Evolutionary conservation across 2,113 vertebrate species (phyloP).

Genomic region (Paradoxurus hermaphroditus): DNA sequence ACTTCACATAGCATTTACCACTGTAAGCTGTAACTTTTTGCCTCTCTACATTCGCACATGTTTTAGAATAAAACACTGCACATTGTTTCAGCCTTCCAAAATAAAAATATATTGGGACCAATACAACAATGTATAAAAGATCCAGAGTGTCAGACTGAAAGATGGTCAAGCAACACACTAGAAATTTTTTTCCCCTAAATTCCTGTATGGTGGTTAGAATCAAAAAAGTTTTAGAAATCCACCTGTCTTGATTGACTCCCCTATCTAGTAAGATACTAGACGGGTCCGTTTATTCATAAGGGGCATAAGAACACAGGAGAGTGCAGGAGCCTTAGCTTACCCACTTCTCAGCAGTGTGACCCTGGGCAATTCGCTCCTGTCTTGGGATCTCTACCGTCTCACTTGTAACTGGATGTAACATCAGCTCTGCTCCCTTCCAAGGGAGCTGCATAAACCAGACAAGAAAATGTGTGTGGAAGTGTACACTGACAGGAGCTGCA

Average conservation of each 20-base stretch:
- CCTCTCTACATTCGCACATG: background rate
- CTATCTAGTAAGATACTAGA: background rate
- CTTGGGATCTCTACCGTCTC: background rate
- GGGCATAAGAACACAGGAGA: background rate
- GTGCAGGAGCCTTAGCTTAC: background rate
- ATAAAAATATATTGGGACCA: background rate
- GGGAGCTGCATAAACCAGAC: background rate
- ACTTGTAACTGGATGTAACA: background rate
- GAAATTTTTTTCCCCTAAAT: background rate
- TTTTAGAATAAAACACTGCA: background rate
- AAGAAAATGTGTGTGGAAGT: background rate
- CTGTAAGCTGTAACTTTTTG: background rate
- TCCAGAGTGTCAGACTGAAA: background rate
- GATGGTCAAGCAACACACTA: background rate
- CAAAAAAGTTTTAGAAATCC: background rate
- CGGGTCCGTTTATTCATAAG: background rate
- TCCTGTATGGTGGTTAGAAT: background rate
- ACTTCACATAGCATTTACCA: background rate
- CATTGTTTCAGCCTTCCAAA: background rate
- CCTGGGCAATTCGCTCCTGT: background rate
- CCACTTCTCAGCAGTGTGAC: background rate
- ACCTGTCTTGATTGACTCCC: background rate
- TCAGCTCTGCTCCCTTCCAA: background rate
- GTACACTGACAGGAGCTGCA: background rate
- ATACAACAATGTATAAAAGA: background rate